Percentiles rank a stretch among this genome's conserved stretches.
phyloP scores from a whole-genome alignment of 2,888 invertebrate species.

The Eucera pruinosa region DNA sequence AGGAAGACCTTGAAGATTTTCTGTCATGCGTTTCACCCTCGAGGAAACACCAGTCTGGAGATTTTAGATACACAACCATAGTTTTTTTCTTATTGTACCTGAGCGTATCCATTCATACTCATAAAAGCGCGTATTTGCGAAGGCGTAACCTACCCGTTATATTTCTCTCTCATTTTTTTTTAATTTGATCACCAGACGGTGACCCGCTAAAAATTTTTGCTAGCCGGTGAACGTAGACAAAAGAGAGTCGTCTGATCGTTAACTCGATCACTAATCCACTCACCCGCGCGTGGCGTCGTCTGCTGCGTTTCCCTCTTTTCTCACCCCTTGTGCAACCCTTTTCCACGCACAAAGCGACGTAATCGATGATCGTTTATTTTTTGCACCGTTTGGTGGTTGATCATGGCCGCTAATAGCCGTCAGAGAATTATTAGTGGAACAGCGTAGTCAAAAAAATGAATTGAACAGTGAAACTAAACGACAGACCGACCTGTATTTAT shows the following conservation, averaged over 20 bases:
- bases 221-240: constrained; percentile 58
- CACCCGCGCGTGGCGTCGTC: constrained; percentile 42
- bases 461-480: not conserved
- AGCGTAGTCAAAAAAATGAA: not conserved
- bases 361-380: constrained; percentile 28
- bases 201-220: constrained; percentile 52
- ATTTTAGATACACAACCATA: constrained; percentile 44
- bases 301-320: constrained; percentile 47
- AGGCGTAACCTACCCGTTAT: constrained; percentile 10
- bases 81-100: constrained; percentile 1
- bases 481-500: too few relatives aligned
- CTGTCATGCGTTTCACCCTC: constrained; percentile 68
- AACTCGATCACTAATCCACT: constrained; percentile 55
- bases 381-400: constrained; percentile 11
- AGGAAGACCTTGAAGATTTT: constrained; percentile 64
- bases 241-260: constrained; percentile 52
- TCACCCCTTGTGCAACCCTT: constrained; percentile 37
- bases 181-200: constrained; percentile 42
- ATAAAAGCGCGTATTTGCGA: constrained; percentile 15
- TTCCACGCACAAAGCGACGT: constrained; percentile 25
- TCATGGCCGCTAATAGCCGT: constrained; percentile 13
- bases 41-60: constrained; percentile 41
- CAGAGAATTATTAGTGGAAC: not conserved
- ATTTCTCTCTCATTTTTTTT: constrained; percentile 15
- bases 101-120: constrained; percentile 16